phyloP scores from a whole-genome alignment of 2,888 invertebrate genomes.

The Pyrrhia umbra region DNA sequence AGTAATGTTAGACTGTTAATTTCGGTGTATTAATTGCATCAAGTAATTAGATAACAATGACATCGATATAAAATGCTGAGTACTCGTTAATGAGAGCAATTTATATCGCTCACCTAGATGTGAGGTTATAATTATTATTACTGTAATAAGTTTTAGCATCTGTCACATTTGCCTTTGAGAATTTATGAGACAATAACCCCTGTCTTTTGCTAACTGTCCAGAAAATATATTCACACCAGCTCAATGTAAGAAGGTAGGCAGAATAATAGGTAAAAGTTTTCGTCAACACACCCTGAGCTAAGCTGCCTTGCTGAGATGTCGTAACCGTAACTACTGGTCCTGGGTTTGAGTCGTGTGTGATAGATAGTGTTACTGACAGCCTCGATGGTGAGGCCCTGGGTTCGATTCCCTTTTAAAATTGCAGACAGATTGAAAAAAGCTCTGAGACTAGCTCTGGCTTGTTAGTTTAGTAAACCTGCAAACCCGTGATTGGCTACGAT shows the following conservation, averaged over 20 bases:
- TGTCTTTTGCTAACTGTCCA: not conserved
- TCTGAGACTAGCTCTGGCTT: too few species aligned
- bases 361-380: too few species aligned
- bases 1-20: not conserved
- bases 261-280: not conserved
- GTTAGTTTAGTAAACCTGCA: too few species aligned
- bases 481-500: too few species aligned
- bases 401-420: too few species aligned
- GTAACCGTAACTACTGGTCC: too few species aligned
- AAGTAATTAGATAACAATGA: constrained; percentile 11
- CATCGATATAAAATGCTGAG: constrained; percentile 3
- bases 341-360: too few species aligned
- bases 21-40: constrained; percentile 9
- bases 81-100: constrained; percentile 6
- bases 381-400: too few species aligned
- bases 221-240: not conserved
- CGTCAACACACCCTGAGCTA: too few species aligned
- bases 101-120: not conserved
- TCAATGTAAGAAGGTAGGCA: not conserved
- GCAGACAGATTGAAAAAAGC: too few species aligned
- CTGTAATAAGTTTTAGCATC: not conserved
- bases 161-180: not conserved
- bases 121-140: constrained; percentile 1
- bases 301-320: too few species aligned
- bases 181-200: not conserved